phyloP scores from a whole-genome alignment of 2,797 vertebrate genomes.

The Peromyscus melanophrys region DNA sequence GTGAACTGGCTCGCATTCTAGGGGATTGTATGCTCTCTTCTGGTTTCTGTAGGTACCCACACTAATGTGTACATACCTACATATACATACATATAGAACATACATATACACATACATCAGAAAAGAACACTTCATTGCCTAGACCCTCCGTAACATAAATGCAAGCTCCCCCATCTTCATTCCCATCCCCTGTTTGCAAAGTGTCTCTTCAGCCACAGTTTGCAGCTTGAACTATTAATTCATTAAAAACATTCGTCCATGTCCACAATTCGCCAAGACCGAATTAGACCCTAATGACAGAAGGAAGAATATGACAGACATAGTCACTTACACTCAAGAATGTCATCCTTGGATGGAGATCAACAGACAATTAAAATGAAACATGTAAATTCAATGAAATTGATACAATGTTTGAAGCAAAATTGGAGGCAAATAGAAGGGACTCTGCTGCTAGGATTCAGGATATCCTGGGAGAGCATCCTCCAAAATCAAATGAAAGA shows the following conservation, averaged over 20 bases:
- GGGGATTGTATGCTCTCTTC: not conserved
- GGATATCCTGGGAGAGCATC: not conserved
- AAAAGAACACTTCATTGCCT: not conserved
- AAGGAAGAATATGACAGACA: not conserved
- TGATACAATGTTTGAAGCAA: not conserved
- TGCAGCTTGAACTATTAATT: not conserved
- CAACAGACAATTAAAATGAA: not conserved
- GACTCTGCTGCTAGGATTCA: not conserved
- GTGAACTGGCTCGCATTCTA: not conserved
- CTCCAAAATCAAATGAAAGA: not conserved
- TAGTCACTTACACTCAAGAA: not conserved
- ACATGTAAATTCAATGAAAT: conserved; percentile 41
- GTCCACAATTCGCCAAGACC: not conserved
- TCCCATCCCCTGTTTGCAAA: not conserved
- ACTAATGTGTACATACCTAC: not conserved
- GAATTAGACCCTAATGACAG: not conserved
- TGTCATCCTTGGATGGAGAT: not conserved
- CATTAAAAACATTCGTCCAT: not conserved
- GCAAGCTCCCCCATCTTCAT: not conserved
- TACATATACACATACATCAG: not conserved
- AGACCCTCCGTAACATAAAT: not conserved
- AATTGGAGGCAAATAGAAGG: not conserved
- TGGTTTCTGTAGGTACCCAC: not conserved
- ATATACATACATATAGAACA: no score
- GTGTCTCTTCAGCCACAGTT: not conserved